Base-by-base conservation (phyloP, 2,888 invertebrate genomes). In the Blastobasis lacticolella region DNA sequence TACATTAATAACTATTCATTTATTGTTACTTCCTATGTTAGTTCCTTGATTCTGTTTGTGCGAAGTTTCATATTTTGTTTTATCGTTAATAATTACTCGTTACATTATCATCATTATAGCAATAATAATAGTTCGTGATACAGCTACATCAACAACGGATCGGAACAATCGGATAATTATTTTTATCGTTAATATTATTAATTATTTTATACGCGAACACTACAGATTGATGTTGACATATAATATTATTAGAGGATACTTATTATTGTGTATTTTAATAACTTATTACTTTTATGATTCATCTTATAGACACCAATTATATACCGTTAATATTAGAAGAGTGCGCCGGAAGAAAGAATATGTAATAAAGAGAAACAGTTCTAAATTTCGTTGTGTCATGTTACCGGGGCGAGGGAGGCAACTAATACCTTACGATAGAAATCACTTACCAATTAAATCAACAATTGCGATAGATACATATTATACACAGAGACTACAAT, bases 231-330 rank as follows among this genome's bases (percentile, higher is more conserved):
- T 66, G 67, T 70, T 72, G 72, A 77, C 68, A 72, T 71, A 71
- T 64, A 73, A n/a, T 6, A 42, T n/a, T 42, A 42, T 42, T 42
- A 73, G 66, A 67, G 55, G 63, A 40, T 40, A 40, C 41, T 60
- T 55, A 57, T 58, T 51, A 58, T 56, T 54, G 66, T 64, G 64
- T 61, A 70, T 74, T 75, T 23, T 23, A 23, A 23, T 23, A 23
- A 73, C 63, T 60, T 60, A 59, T 66, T 67, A 52, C 64, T 62
- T 66, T 69, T 69, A 57, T 62, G 64, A 72, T 70, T 65, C 66
- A 60, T 66, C 70, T 78, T 82, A 85, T 79, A 86, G 85, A 86
- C 87, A 88, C 82, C 85, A 77, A 87, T 83, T 82, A 86, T 63
- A 75, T 71, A 69, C 55, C 61, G 62, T 64, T 67, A 73, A 66